Evolutionary conservation across 1,140 invertebrate genomes (phyloP), one percentile per base, ranked within the genome.

Genomic region (Dufourea novaeangliae): DNA sequence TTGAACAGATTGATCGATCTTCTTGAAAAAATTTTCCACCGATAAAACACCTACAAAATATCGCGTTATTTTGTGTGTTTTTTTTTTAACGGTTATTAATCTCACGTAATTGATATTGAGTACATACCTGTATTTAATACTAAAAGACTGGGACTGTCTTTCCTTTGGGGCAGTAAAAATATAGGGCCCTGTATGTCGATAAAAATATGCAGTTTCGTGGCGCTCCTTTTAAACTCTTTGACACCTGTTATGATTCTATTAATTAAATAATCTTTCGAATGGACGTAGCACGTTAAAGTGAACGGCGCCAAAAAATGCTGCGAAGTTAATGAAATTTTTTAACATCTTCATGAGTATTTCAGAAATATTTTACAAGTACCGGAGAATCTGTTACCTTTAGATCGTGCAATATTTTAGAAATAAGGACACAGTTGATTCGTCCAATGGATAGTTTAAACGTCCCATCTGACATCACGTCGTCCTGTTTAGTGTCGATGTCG

Each of bases 21-120:
- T 94, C 87, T 96, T 96, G 91, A 97, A 97, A 90, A 96, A 96
- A 86, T 97, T 97, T 87, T 96, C 95, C 27, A 97, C 94, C 6
- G 93, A 94, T 12, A 98, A 89, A 86, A 96, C 94, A 71, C 96
- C 96, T 94, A 80, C 7, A 92, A 83, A 37, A 92, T 82, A 46
- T 63, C 25, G 63, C 12, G 1, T n/a, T n/a, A 63, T 46, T 32
- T 61, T 34, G 22, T n/a, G 41, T 32, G 54, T 67, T 54, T 20
- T 59, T 56, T 39, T 6, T 56, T 39, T 22, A n/a, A 11, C n/a
- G 32, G 39, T 46, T 22, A 29, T 57, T 39, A 34, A 22, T 27
- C 25, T 34, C 12, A 2, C 4, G 34, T 39, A 50, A 8, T 46
- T 17, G 7, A 10, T 12, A 12, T 17, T 11, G 29, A 32, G 20